These are phyloP conservation scores for Indicator indicator DNA, from an alignment of 2,113 vertebrate species.

Conservation along the genomic window DNA sequence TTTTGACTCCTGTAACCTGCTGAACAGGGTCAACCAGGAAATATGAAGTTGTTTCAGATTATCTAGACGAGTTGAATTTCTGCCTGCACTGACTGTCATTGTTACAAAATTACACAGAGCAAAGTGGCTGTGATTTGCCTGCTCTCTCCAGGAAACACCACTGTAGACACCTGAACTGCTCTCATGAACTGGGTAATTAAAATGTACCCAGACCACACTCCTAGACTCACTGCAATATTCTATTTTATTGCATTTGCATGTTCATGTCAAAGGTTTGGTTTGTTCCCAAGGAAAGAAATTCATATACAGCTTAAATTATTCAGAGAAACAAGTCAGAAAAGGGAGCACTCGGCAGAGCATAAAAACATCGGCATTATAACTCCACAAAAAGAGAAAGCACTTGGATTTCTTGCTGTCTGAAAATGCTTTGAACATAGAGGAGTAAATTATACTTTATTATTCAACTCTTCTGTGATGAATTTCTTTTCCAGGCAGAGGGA, in stretches of 20 bases:
- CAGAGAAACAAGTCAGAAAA: constrained; percentile 40
- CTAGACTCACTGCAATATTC: not conserved
- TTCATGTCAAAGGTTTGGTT: not conserved
- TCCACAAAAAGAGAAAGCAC: not conserved
- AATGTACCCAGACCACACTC: not conserved
- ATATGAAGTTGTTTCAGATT: not conserved
- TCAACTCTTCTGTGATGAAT: not conserved
- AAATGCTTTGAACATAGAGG: not conserved
- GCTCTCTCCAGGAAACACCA: not conserved
- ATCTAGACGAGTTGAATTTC: not conserved
- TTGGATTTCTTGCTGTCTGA: not conserved
- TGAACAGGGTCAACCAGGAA: not conserved
- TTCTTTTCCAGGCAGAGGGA: not conserved
- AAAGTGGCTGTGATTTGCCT: not conserved
- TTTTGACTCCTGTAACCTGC: not conserved
- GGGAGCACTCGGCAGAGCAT: not conserved
- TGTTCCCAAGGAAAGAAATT: not conserved
- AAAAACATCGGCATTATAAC: not conserved
- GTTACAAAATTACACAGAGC: not conserved
- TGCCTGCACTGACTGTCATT: not conserved
- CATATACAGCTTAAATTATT: constrained; percentile 15
- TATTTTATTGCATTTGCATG: constrained; percentile 2
- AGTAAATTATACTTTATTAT: not conserved
- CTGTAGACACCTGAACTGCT: not conserved
- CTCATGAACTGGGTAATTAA: not conserved